Evolutionary conservation across 2,113 vertebrate species (phyloP), one percentile per base, ranked within the genome.

Genomic region (Beaufortia kweichowensis): DNA sequence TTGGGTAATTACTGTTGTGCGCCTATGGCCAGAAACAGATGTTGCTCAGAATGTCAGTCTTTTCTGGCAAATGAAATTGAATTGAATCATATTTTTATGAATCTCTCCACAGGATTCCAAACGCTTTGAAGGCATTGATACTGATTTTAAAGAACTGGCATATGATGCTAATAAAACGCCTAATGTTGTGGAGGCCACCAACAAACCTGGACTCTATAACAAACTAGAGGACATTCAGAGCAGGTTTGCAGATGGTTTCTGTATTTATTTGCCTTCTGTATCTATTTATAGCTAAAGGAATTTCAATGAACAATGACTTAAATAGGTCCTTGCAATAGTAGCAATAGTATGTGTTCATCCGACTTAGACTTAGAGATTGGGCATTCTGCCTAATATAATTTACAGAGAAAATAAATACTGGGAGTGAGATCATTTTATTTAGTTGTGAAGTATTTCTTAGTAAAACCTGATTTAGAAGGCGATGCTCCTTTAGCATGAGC

Each of bases 151-250:
- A 89, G 94, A 94, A 35, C 83, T 98, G 85, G 93, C 92, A 1
- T 84, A 82, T 14, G 87, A 91, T 46, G 83, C 87, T 73, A 89
- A 91, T 72, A 91, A 92, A 90, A 98, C 93, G 0, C 95, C 95
- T 17, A 98, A 96, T 3, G 94, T 98, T 0, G 78, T 98, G 65
- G 93, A 96, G 86, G 93, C 94, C 79, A 98, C 96, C 77, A 97
- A 93, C 79, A 95, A 93, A 84, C 67, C 91, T 4, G 93, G 93
- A 17, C 94, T 99, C 68, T 93, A 93, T 70, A 89, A 90, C 23
- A 90, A 91, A n/a, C 90, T 99, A 85, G 97, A 98, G 85, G 92
- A 94, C 82, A 92, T 98, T 85, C 95, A 98, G 89, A 89, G 82
- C 33, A 96, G 96, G 97, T 98, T 48, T 86, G 80, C 81, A 17